Evolutionary conservation across 2,888 invertebrate species (phyloP), one percentile per base, ranked within the genome.

Genomic region (Platycheirus rosarum): DNA sequence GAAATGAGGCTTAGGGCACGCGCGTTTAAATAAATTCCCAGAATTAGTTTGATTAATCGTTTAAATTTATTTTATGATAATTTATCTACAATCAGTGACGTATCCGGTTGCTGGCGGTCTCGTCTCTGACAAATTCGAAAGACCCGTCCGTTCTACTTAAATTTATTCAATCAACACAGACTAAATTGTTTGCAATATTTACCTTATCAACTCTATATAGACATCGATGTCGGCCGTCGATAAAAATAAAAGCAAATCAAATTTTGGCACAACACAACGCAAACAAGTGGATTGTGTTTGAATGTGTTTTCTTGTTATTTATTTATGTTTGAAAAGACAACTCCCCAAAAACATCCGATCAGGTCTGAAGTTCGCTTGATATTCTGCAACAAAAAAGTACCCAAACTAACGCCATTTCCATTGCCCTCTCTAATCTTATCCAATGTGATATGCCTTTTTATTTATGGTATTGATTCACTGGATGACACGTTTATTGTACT

Each of bases 271-370:
- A 4, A 6, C 16, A 9, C 9, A 66, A 55, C 37, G 14, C 46
- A 46, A 68, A 35, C 46, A 57, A 37, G 3, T 32, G 29, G 29
- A 8, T 32, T 49, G 32, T 53, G 55, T 20, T 44, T 53, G 16
- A 16, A 29, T 0, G 14, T 14, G 40, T 65, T 53, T 44, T 42
- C 16, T 23, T 51, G 20, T 40, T 32, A 13, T 23, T 37, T 1
- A 11, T 63, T 73, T 40, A 35, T 65, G 42, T 49, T 48, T 71
- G 18, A 53, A 57, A 60, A 53, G 11, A 14, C 51, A 65, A 65
- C 55, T 49, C 57, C 42, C 55, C 37, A 49, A 46, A 23, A 79
- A 75, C 79, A 79, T 79, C 75, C 79, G 75, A 79, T 53, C 32
- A 16, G 51, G 74, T 75, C 75, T 51, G 69, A 79, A 79, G 79